Evolutionary conservation across 2,797 vertebrate species (phyloP), one percentile per base, ranked within the genome.

Genomic region (Enteromius treurensis): DNA sequence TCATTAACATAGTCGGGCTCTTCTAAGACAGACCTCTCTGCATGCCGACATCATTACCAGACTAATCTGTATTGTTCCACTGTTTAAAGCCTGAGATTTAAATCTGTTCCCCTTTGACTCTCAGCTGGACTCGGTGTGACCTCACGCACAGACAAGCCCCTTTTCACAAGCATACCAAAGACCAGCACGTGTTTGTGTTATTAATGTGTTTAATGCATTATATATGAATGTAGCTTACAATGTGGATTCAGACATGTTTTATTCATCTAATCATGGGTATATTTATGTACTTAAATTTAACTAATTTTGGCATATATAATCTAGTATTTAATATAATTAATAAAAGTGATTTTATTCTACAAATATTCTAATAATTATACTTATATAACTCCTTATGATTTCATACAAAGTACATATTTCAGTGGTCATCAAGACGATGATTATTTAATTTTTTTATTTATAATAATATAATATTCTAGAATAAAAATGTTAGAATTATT

Each of bases 91-190:
- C 86, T 88, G 87, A 91, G 90, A 92, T 82, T 88, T 93, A 92
- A 93, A 86, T 89, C 94, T 86, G 88, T 88, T 58, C 64, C 58
- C 47, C 23, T 9, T 97, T 98, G 96, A 94, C 92, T 96, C 91
- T 89, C 95, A 92, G 92, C 91, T 92, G 93, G 94, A 95, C 94
- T 97, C 96, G 95, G 95, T 94, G 94, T 95, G 93, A 94, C 93
- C 93, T 93, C 94, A 89, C 82, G 86, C 84, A 80, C 85, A 91
- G 85, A 81, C 81, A 42, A 88, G 87, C 84, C 89, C 73, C 84
- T 78, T 86, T 85, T 91, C 90, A 91, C 90, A 93, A 92, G 90
- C 87, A 69, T 84, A 77, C 89, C 87, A 89, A 81, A 87, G 83
- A 86, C 86, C 5, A 17, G 53, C 53, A 42, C 21, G 34, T 42